Percentiles rank a stretch among this genome's conserved stretches.
These are phyloP conservation scores for Trichonephila clavipes DNA, from an alignment of 1,140 invertebrate genomes.

Conservation along the genomic window DNA sequence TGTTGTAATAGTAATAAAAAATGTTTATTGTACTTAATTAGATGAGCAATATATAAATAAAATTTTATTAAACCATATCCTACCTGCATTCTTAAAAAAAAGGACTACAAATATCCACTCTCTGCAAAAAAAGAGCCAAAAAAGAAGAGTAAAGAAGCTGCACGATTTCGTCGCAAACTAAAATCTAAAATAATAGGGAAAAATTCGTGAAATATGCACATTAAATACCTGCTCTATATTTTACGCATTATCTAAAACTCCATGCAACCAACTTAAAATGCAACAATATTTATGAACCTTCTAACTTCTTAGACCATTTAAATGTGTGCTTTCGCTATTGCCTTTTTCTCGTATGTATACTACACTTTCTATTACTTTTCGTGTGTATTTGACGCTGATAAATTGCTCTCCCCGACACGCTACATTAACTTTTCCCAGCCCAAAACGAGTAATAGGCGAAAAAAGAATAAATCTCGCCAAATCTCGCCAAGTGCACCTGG, in stretches of 20 bases:
- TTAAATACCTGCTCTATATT: neutral
- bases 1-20: too few relatives aligned
- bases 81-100: too few relatives aligned
- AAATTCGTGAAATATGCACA: neutral
- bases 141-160: too few relatives aligned
- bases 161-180: too few relatives aligned
- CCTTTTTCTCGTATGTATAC: neutral
- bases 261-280: neutral
- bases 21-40: too few relatives aligned
- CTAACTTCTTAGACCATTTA: neutral
- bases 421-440: neutral
- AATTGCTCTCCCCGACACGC: neutral
- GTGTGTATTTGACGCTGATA: neutral
- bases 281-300: neutral
- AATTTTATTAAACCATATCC: too few relatives aligned
- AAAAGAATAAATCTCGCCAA: neutral
- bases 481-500: slow-evolving; percentile 19
- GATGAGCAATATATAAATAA: too few relatives aligned
- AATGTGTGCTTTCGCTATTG: neutral
- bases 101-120: too few relatives aligned
- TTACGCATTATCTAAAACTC: neutral
- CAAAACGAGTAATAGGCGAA: neutral
- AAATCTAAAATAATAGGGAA: neutral
- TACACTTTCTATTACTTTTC: neutral
- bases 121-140: too few relatives aligned